Evolutionary conservation across 2,113 vertebrate genomes (phyloP).

Genomic region (Trematomus loennbergii): DNA sequence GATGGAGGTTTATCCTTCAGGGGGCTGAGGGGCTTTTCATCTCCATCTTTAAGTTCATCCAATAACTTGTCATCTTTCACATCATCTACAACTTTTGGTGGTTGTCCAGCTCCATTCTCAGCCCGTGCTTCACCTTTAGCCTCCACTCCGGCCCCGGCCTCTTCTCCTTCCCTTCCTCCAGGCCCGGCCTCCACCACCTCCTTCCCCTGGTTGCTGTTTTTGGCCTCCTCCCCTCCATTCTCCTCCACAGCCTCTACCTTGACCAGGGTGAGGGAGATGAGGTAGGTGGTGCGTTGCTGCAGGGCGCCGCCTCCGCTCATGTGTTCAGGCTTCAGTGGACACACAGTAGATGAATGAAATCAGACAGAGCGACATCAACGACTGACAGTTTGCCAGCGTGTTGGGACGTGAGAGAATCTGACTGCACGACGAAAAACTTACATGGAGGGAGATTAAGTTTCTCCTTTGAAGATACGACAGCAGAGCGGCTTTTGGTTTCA

Average conservation of each 20-base stretch:
- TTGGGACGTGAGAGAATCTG: constrained; percentile 46
- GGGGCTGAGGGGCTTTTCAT: constrained; percentile 49
- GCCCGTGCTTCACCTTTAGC: constrained; percentile 30
- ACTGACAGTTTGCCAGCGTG: constrained; percentile 43
- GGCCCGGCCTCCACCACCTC: constrained; percentile 52
- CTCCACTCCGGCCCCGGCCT: constrained; percentile 14
- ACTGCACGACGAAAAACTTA: constrained; percentile 41
- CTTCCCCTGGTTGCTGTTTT: constrained; percentile 55
- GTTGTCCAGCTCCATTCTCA: constrained; percentile 45
- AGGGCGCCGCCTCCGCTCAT: constrained; percentile 89
- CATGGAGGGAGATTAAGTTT: constrained; percentile 58
- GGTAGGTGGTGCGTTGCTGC: constrained; percentile 95
- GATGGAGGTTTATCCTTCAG: constrained; percentile 51
- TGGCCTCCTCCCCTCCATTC: constrained; percentile 79
- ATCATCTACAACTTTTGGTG: constrained; percentile 39
- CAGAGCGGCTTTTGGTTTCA: constrained; percentile 48
- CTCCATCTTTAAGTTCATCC: constrained; percentile 61
- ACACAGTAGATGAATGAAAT: constrained; percentile 70
- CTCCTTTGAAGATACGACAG: constrained; percentile 60
- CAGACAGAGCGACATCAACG: constrained; percentile 46
- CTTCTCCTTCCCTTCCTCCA: neutral
- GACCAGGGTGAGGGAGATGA: constrained; percentile 95
- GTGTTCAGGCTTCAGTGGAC: constrained; percentile 80
- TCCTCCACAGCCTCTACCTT: constrained; percentile 90
- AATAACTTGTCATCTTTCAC: constrained; percentile 1